These are phyloP conservation scores for Achlya flavicornis DNA, from an alignment of 2,888 invertebrate genomes.

Conservation along the genomic window DNA sequence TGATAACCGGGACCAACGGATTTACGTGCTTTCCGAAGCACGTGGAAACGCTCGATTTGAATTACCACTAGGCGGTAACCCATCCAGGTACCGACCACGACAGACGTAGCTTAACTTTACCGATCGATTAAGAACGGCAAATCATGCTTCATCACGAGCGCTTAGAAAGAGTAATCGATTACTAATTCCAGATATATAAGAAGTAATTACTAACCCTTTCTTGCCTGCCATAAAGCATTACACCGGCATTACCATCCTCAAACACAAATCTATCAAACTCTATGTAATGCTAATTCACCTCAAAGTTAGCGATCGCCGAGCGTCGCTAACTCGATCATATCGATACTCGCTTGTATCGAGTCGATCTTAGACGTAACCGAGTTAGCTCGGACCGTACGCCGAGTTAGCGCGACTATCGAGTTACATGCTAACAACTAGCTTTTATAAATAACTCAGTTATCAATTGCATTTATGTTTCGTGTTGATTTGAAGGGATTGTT, in stretches of 20 bases:
- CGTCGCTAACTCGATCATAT: slow-evolving; percentile 22
- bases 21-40: too few species aligned
- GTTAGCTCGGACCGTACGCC: slow-evolving; percentile 33
- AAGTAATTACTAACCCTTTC: too few species aligned
- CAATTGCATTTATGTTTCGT: background rate
- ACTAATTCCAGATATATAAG: background rate
- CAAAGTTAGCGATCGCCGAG: slow-evolving; percentile 26
- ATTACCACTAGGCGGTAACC: too few species aligned
- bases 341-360: slow-evolving; percentile 21
- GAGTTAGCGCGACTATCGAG: slow-evolving; percentile 31
- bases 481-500: background rate
- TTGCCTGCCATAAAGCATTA: background rate
- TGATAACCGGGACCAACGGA: too few species aligned
- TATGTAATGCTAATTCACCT: slow-evolving; percentile 25
- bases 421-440: slow-evolving; percentile 29
- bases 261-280: slow-evolving; percentile 23
- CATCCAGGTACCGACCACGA: too few species aligned
- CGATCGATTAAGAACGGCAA: too few species aligned
- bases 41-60: too few species aligned
- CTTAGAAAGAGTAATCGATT: background rate
- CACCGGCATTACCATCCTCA: background rate
- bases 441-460: slow-evolving; percentile 22
- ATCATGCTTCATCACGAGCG: too few species aligned
- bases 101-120: too few species aligned
- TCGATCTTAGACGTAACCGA: slow-evolving; percentile 32